Percentiles rank a stretch among this genome's conserved stretches.
These are phyloP conservation scores for Pantelozetes paolii DNA, from an alignment of 2,888 invertebrate genomes.

Conservation along the genomic window DNA sequence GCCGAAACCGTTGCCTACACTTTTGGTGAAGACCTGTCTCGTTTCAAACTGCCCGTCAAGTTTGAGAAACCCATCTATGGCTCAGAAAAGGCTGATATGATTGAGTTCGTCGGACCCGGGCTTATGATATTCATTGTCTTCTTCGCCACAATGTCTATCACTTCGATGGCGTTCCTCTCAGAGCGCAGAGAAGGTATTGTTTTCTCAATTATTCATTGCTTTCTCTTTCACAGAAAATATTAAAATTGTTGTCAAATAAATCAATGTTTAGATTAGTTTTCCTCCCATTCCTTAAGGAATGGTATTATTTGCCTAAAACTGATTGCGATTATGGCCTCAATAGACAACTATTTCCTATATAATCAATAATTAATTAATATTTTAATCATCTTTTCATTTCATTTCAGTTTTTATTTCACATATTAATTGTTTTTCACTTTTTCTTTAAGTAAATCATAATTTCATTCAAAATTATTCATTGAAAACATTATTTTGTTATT, in stretches of 20 bases:
- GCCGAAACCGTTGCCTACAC: constrained; percentile 36
- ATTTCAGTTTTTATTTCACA: background rate
- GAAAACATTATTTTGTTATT: no score
- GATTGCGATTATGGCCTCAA: background rate
- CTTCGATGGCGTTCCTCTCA: constrained; percentile 40
- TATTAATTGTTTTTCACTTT: background rate
- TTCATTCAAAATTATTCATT: no score
- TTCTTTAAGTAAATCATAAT: no score
- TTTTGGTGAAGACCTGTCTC: constrained; percentile 19
- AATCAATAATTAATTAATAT: background rate
- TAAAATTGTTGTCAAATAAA: no score
- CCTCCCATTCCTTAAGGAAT: no score
- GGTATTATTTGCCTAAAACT: no score
- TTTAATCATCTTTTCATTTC: background rate
- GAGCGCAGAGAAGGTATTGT: constrained; percentile 40
- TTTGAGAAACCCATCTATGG: constrained; percentile 46
- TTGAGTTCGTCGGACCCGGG: constrained; percentile 94
- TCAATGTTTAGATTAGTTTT: no score
- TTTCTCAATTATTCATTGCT: background rate
- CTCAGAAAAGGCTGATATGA: constrained; percentile 67
- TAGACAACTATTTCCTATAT: background rate
- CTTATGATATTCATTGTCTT: constrained; percentile 58
- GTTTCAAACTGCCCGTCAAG: constrained; percentile 39
- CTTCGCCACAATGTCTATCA: constrained; percentile 42
- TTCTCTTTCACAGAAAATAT: no score